These are phyloP conservation scores for Acanthurus leucopareius DNA, from an alignment of 2,797 vertebrate genomes.

Conservation along the genomic window DNA sequence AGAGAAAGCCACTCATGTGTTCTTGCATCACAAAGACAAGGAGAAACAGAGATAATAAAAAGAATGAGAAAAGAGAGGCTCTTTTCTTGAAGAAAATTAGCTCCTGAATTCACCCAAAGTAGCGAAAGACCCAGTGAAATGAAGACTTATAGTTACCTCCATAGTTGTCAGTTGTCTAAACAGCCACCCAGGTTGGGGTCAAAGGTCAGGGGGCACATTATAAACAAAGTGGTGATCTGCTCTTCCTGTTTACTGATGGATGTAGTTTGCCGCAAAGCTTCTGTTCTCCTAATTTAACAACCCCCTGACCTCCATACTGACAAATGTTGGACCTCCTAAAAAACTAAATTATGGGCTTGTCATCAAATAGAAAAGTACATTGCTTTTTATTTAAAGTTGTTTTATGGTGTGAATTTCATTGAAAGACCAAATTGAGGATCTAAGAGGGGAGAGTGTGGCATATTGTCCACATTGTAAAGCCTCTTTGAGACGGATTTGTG, in stretches of 20 bases:
- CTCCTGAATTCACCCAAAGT: conserved; percentile 1
- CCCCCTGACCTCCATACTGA: conserved; percentile 3
- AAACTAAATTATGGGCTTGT: background rate
- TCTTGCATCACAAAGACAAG: background rate
- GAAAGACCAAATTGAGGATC: too few relatives aligned
- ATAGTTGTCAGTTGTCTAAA: conserved; percentile 63
- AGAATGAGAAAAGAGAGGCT: background rate
- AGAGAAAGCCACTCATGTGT: conserved; percentile 15
- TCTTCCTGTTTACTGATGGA: conserved; percentile 78
- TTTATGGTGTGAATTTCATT: too few relatives aligned
- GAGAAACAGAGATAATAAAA: background rate
- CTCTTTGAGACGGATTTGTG: too few relatives aligned
- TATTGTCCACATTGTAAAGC: too few relatives aligned
- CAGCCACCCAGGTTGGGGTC: conserved; percentile 69
- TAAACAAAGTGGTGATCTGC: conserved; percentile 73
- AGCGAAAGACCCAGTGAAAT: conserved; percentile 9
- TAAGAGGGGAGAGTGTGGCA: too few relatives aligned
- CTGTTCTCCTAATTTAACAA: conserved; percentile 47
- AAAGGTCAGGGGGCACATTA: conserved; percentile 65
- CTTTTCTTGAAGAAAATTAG: background rate
- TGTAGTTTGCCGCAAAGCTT: conserved; percentile 46
- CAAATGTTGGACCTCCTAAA: background rate
- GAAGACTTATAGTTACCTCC: conserved; percentile 34
- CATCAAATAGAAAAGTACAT: background rate
- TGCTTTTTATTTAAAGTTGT: background rate